Conservation (phyloP, 92 coral and sea anemone species). For the Scolanthus callimorphus region DNA sequence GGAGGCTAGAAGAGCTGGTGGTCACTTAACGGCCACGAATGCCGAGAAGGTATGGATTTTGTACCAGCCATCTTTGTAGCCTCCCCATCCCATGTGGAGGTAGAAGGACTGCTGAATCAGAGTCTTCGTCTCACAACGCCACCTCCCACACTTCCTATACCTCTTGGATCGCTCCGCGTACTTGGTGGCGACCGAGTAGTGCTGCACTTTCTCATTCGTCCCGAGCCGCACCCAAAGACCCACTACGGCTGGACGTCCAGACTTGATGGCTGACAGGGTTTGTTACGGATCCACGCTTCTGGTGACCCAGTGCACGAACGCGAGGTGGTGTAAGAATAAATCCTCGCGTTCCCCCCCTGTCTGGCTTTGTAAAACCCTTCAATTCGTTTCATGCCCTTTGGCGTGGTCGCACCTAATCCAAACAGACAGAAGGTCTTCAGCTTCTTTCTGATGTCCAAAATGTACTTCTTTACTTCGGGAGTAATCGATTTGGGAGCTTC, state of each 20-base stretch:
- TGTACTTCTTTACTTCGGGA: neutral
- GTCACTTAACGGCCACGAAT: too few species aligned
- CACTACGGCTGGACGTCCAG: conserved; percentile 34
- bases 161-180: conserved; percentile 14
- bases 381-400: conserved; percentile 10
- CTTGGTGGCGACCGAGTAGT: conserved; percentile 39
- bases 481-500: conserved; percentile 1
- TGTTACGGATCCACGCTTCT: conserved; percentile 18
- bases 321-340: conserved; percentile 3
- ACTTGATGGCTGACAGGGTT: conserved; percentile 12
- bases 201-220: conserved; percentile 7
- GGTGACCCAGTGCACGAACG: conserved; percentile 6
- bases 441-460: conserved; percentile 3
- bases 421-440: conserved; percentile 6
- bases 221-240: conserved; percentile 28
- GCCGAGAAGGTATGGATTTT: conserved; percentile 19
- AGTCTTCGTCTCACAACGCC: conserved; percentile 17
- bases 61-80: conserved; percentile 32
- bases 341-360: conserved; percentile 2
- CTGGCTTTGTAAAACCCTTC: too few species aligned
- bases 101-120: conserved; percentile 22
- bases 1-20: too few species aligned
- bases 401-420: conserved; percentile 20
- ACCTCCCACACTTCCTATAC: conserved; percentile 24
- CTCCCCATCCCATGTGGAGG: conserved; percentile 62